A percentile compares a stretch with the other conserved stretches of the same genome.
Conservation (phyloP, 1,140 invertebrate species). For the Galleria mellonella region DNA sequence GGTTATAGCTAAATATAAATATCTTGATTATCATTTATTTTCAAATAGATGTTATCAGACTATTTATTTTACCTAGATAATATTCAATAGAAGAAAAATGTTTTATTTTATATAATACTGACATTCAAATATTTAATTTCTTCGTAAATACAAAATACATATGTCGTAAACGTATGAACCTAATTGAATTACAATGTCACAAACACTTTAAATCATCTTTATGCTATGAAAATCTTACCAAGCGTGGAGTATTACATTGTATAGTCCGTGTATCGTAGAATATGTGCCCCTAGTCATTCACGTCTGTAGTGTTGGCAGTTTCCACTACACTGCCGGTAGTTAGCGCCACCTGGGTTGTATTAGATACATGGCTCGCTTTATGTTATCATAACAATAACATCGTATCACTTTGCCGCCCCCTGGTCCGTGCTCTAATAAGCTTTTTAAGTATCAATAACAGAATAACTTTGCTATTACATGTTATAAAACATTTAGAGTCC, state of each 20-base stretch:
- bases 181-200: no score
- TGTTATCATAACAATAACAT: conserved; percentile 31
- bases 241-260: conserved; percentile 20
- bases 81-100: no score
- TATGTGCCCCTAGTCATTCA: conserved; percentile 1
- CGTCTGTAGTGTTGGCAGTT: conserved; percentile 16
- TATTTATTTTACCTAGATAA: no score
- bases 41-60: no score
- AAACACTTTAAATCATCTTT: no score
- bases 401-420: conserved; percentile 11
- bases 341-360: conserved; percentile 26
- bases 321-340: conserved; percentile 20
- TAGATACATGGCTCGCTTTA: conserved; percentile 24
- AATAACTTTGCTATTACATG: conserved; percentile 11
- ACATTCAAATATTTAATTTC: no score
- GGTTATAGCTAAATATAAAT: no score
- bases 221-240: conserved; percentile 5
- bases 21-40: no score
- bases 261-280: conserved; percentile 12
- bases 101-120: no score
- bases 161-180: no score
- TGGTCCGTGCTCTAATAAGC: conserved; percentile 7
- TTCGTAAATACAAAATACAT: no score
- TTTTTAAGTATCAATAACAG: conserved; percentile 12
- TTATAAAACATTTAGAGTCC: no score